Evolutionary conservation across 2,888 invertebrate genomes (phyloP).

Genomic region (Tiliacea citrago): DNA sequence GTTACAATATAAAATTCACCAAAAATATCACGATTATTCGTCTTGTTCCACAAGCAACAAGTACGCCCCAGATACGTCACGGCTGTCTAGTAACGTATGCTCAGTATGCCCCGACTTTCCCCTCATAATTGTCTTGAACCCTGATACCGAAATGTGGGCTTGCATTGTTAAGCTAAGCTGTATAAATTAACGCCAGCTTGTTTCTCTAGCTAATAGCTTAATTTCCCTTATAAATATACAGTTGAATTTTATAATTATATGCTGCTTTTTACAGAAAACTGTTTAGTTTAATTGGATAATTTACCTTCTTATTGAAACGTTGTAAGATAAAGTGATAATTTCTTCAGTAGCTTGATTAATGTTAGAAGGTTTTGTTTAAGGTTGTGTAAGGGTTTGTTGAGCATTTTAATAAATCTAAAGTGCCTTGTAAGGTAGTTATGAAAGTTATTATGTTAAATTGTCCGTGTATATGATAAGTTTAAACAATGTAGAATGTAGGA

Average conservation of each 20-base stretch:
- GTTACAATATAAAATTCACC: background rate
- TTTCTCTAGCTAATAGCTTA: conserved; percentile 66
- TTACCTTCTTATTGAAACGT: conserved; percentile 53
- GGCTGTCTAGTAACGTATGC: conserved; percentile 46
- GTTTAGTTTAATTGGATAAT: conserved; percentile 51
- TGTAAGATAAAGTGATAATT: conserved; percentile 19
- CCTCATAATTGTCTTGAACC: conserved; percentile 63
- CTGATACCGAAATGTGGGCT: conserved; percentile 65
- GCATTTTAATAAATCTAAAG: conserved; percentile 14
- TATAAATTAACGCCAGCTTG: conserved; percentile 68
- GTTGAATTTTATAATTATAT: conserved; percentile 60
- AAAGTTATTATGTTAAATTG: conserved; percentile 6
- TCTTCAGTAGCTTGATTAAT: conserved; percentile 29
- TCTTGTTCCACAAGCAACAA: conserved; percentile 42
- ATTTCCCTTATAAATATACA: conserved; percentile 57
- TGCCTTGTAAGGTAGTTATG: background rate
- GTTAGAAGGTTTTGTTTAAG: background rate
- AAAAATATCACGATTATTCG: conserved; percentile 29
- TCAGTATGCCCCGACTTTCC: conserved; percentile 58
- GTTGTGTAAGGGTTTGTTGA: too few species aligned
- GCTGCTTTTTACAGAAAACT: conserved; percentile 40
- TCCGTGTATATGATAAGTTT: background rate
- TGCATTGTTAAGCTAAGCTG: conserved; percentile 66
- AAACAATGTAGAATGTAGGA: background rate
- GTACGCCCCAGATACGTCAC: conserved; percentile 46